Conservation (phyloP, 2,888 invertebrate species). For the Andricus curvator region DNA sequence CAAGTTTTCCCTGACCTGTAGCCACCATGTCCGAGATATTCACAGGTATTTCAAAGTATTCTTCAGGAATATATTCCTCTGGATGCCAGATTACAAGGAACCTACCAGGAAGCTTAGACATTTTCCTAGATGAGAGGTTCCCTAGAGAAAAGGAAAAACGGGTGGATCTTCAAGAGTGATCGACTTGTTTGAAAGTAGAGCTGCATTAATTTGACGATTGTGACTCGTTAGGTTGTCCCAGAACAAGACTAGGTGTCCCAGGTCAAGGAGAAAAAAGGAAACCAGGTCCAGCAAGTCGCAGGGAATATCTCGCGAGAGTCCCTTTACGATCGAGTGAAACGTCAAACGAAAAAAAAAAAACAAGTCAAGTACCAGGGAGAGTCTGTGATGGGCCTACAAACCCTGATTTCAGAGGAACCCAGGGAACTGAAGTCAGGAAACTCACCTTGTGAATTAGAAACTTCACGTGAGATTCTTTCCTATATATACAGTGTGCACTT, state of each 20-base stretch:
- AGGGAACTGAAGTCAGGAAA: slow-evolving; percentile 33
- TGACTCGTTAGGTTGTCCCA: slow-evolving; percentile 68
- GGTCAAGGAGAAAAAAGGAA: slow-evolving; percentile 51
- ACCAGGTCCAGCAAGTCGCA: slow-evolving; percentile 53
- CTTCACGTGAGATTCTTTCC: slow-evolving; percentile 16
- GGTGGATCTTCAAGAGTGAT: slow-evolving; percentile 57
- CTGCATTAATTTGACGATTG: slow-evolving; percentile 67
- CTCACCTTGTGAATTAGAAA: slow-evolving; percentile 35
- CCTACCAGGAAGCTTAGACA: slow-evolving; percentile 32
- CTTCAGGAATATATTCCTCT: no score
- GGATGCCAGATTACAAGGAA: background rate
- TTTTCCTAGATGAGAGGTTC: slow-evolving; percentile 47
- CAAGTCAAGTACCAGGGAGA: background rate
- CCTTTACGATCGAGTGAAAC: slow-evolving; percentile 18
- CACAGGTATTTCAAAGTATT: no score
- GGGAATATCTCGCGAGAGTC: slow-evolving; percentile 31
- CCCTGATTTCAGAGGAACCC: slow-evolving; percentile 37
- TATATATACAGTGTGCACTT: background rate
- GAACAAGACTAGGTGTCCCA: slow-evolving; percentile 65
- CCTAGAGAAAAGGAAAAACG: slow-evolving; percentile 53
- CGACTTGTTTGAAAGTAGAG: slow-evolving; percentile 60
- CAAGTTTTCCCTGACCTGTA: no score
- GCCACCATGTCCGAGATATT: no score
- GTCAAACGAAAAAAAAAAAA: slow-evolving; percentile 25
- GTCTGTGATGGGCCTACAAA: slow-evolving; percentile 38